phyloP scores from a whole-genome alignment of 1,140 invertebrate genomes.

The Carposina sasakii region DNA sequence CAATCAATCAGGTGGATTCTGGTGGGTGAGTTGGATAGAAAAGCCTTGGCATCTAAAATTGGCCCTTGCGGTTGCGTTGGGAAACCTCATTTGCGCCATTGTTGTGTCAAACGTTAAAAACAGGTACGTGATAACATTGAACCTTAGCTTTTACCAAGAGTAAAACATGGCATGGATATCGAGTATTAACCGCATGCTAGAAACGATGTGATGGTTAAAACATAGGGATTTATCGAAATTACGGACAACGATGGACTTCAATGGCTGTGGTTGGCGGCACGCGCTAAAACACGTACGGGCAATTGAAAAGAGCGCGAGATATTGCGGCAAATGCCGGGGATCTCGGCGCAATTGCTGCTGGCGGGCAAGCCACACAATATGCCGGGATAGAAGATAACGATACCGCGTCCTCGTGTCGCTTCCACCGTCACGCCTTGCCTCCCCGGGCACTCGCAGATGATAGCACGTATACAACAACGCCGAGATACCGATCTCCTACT shows the following conservation, averaged over 20 bases:
- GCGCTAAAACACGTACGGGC: constrained; percentile 49
- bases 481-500: not conserved
- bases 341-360: constrained; percentile 46
- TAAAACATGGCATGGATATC: too few relatives aligned
- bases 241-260: constrained; percentile 33
- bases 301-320: constrained; percentile 59
- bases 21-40: constrained; percentile 42
- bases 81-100: constrained; percentile 23
- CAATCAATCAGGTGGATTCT: constrained; percentile 54
- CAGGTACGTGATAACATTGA: too few relatives aligned
- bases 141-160: too few relatives aligned
- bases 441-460: constrained; percentile 11
- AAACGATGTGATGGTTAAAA: constrained; percentile 44
- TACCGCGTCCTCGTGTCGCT: constrained; percentile 17
- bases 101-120: too few relatives aligned
- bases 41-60: constrained; percentile 40
- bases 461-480: constrained; percentile 9
- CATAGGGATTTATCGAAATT: constrained; percentile 55
- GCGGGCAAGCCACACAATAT: constrained; percentile 48
- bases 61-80: constrained; percentile 40
- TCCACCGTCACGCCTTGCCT: constrained; percentile 22
- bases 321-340: constrained; percentile 47
- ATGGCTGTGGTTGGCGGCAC: constrained; percentile 48
- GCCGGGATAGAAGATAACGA: constrained; percentile 24
- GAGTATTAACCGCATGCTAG: constrained; percentile 25